Base-by-base conservation (phyloP, 2,113 vertebrate genomes). In the Rousettus leschenaultii region DNA sequence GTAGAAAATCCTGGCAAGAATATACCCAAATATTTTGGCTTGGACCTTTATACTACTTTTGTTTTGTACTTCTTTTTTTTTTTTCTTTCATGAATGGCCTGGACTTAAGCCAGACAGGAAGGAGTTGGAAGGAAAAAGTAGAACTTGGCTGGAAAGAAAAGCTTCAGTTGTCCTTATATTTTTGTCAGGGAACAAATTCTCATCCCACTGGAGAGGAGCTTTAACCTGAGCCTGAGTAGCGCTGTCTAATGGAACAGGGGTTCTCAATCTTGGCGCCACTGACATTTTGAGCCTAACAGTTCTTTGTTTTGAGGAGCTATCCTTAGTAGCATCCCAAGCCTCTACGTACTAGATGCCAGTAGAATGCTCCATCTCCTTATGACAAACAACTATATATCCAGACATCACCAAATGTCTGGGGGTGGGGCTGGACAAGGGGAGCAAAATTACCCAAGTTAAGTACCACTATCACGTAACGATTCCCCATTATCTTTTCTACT, bases 171-270 rank as follows among this genome's bases (percentile, higher is more conserved):
- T 91, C 84, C 75, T 97, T 57, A 30, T 57, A 66, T 74, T 40
- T 92, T 86, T 96, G 26, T 86, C 91, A 71, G 89, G n/a, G 24
- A 91, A 33, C 91, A 97, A 97, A 96, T 68, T 86, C 91, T 96
- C 91, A 94, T 73, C 89, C 74, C 79, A 71, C 73, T 78, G 74
- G 92, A 97, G 88, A 97, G 75, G 0, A 13, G 87, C 90, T 96
- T 96, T 96, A 97, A 96, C 94, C 96, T 96, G 97, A 97, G 55
- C 90, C 10, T 94, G 84, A 94, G 97, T 94, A 97, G 87, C 74
- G 77, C n/a, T 74, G 82, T 55, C 85, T 98, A 94, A 94, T 75
- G 77, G 95, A 98, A 98, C 5, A 55, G 7, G 18, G 22, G 4
- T 43, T 78, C n/a, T 73, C 21, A 77, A 8, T 28, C 53, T 33